phyloP scores from a whole-genome alignment of 1,140 invertebrate species.

The Ectropis grisescens region DNA sequence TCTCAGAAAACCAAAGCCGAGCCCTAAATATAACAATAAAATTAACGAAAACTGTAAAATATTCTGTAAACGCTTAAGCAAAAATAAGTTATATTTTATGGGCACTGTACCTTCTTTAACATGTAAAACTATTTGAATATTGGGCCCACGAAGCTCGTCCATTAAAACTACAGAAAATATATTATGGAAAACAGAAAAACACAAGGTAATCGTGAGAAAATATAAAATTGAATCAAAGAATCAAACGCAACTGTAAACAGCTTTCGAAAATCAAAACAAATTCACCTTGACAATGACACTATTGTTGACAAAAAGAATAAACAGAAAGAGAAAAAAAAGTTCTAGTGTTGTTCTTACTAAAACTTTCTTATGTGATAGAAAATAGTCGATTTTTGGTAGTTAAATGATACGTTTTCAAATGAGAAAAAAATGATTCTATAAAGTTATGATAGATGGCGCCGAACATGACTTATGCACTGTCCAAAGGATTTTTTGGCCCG shows the following conservation, averaged over 20 bases:
- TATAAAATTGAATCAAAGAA: conserved; percentile 21
- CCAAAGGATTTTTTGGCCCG: no score
- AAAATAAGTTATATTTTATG: not conserved
- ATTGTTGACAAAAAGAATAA: no score
- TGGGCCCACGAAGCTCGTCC: conserved; percentile 55
- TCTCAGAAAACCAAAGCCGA: conserved; percentile 55
- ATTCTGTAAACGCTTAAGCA: not conserved
- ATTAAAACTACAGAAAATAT: conserved; percentile 7
- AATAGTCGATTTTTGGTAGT: no score
- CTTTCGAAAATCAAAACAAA: conserved; percentile 24
- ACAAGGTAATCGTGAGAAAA: conserved; percentile 8
- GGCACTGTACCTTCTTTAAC: conserved; percentile 60
- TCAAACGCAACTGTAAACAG: conserved; percentile 19
- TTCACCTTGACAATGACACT: no score
- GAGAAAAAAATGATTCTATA: no score
- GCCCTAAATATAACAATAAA: no score
- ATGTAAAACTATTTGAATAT: conserved; percentile 54
- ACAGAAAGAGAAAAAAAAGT: no score
- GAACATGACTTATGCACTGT: no score
- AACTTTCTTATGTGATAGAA: no score
- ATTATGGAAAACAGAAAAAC: conserved; percentile 3
- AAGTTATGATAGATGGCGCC: no score
- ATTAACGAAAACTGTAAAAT: conserved; percentile 2
- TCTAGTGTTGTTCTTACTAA: no score
- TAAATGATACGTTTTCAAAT: no score